Percentiles rank a stretch among this genome's conserved stretches.
Conservation (phyloP, 1,140 invertebrate genomes). For the Limonius californicus region DNA sequence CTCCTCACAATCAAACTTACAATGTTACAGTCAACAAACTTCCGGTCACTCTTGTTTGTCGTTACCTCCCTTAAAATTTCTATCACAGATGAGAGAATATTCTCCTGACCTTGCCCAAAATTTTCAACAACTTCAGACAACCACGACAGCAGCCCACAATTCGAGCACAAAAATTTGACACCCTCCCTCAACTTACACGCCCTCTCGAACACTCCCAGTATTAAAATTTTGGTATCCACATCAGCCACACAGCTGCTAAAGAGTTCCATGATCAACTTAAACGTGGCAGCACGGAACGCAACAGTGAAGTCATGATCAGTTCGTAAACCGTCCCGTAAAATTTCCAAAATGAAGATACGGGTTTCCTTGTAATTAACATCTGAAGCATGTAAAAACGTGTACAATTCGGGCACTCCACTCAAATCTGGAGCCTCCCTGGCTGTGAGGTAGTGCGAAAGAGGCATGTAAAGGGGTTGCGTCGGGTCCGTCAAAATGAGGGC, state of each 20-base stretch:
- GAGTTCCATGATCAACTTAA: constrained; percentile 56
- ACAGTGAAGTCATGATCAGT: constrained; percentile 51
- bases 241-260: constrained; percentile 50
- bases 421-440: constrained; percentile 66
- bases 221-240: constrained; percentile 54
- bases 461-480: constrained; percentile 62
- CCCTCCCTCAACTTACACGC: constrained; percentile 57
- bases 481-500: constrained; percentile 62
- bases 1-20: background rate
- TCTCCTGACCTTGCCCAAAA: background rate
- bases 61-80: background rate
- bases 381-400: constrained; percentile 67
- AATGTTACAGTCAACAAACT: background rate
- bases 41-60: background rate
- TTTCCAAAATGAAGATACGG: constrained; percentile 64
- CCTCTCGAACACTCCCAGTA: constrained; percentile 58
- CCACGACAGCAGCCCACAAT: constrained; percentile 43
- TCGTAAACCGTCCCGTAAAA: constrained; percentile 61
- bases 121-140: constrained; percentile 10
- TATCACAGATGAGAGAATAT: background rate
- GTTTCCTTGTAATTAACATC: constrained; percentile 58
- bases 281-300: constrained; percentile 49
- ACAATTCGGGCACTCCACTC: constrained; percentile 71
- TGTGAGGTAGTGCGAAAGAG: constrained; percentile 65
- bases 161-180: constrained; percentile 57